Percentiles rank a stretch among this genome's conserved stretches.
Conservation (phyloP, 2,888 invertebrate genomes). For the Cancer borealis region DNA sequence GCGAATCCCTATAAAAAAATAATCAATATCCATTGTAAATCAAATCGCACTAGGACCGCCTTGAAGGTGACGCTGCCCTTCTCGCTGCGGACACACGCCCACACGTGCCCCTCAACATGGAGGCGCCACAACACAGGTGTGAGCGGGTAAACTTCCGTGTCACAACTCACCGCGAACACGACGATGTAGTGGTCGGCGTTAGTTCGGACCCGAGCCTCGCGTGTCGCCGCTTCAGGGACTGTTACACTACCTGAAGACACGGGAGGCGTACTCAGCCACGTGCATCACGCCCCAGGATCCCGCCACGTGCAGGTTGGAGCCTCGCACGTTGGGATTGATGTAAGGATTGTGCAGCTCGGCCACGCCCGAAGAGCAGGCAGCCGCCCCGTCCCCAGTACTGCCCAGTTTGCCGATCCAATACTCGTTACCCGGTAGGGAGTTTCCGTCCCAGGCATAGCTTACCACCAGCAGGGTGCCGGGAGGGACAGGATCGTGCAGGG, state of each 20-base stretch:
- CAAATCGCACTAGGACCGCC: not conserved
- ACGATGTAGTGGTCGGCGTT: not conserved
- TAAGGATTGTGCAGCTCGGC: constrained; percentile 84
- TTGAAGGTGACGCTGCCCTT: not conserved
- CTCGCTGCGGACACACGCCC: not conserved
- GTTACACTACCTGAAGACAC: not conserved
- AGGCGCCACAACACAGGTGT: not conserved
- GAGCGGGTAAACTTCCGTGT: not conserved
- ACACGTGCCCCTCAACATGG: not conserved
- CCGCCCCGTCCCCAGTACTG: constrained; percentile 84
- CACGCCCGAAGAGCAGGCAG: constrained; percentile 84
- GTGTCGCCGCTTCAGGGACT: not conserved
- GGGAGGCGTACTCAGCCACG: constrained; percentile 54
- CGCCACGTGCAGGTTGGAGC: constrained; percentile 83
- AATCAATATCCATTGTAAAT: not conserved
- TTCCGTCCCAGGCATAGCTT: constrained; percentile 88
- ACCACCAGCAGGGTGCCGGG: constrained; percentile 83
- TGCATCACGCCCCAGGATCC: constrained; percentile 79
- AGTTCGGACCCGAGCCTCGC: not conserved
- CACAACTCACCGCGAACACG: not conserved
- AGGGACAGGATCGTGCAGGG: constrained; percentile 83
- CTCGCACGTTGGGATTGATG: constrained; percentile 82
- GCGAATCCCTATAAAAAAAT: not conserved
- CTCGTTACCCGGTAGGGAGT: constrained; percentile 87
- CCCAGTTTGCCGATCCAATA: constrained; percentile 84